These are phyloP conservation scores for Buathra laborator DNA, from an alignment of 2,888 invertebrate genomes.

Conservation along the genomic window DNA sequence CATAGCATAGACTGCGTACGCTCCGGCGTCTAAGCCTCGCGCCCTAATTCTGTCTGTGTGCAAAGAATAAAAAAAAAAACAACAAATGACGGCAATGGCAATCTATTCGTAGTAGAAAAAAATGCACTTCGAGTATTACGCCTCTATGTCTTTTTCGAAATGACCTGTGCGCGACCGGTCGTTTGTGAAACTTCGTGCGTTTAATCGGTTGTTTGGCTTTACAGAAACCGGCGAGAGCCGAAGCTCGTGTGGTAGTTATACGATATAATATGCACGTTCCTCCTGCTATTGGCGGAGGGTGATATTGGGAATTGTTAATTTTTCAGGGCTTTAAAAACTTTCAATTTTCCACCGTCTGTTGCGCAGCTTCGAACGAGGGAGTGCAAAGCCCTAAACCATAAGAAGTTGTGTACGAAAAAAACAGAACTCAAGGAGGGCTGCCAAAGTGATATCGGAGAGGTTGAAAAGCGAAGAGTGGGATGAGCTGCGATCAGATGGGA, in stretches of 20 bases:
- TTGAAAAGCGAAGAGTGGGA: too few species aligned
- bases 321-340: background rate
- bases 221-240: background rate
- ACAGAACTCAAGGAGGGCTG: too few species aligned
- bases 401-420: too few species aligned
- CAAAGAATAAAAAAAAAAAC: slow-evolving; percentile 8
- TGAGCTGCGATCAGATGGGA: too few species aligned
- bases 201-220: slow-evolving; percentile 9
- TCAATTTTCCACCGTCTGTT: background rate
- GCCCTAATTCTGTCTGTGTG: slow-evolving; percentile 50
- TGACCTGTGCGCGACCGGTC: background rate
- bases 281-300: background rate
- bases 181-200: slow-evolving; percentile 23
- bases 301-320: slow-evolving; percentile 6
- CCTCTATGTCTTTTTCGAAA: background rate
- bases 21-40: slow-evolving; percentile 32
- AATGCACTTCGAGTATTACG: slow-evolving; percentile 10
- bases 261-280: background rate
- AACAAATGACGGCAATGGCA: slow-evolving; percentile 32
- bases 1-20: slow-evolving; percentile 57
- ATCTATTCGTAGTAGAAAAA: slow-evolving; percentile 8
- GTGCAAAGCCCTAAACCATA: too few species aligned
- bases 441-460: too few species aligned
- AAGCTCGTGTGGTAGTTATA: background rate
- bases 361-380: too few species aligned